Base-by-base conservation (phyloP, 2,113 vertebrate species). In the Erinaceus europaeus region DNA sequence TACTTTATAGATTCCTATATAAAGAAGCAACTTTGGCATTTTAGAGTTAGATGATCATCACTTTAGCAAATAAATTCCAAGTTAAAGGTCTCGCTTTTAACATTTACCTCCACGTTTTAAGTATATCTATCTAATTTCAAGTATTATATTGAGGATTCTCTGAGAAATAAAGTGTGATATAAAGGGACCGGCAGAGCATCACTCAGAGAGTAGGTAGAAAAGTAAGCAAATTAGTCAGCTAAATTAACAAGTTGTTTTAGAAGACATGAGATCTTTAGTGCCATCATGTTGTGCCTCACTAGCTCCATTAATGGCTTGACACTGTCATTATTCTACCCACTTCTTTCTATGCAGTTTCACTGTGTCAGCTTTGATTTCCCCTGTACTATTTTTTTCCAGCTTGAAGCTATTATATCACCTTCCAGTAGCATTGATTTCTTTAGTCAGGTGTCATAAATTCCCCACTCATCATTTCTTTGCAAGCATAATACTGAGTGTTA, bases 381-480 rank as follows among this genome's bases (percentile, higher is more conserved):
- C 14, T 68, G 8, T 48, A 42, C 85, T 84, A 65, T 48, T 71
- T 93, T 62, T 80, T 82, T 88, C 84, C 75, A 67, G 38, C 1
- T 93, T 76, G 83, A 52, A 92, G 90, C 90, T 93, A 9, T 92
- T 94, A 90, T 94, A 94, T 96, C 88, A 68, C 72, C 91, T n/a
- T 91, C 93, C 88, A 90, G 81, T 65, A 84, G 48, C 67, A 90
- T 9, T 92, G 94, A 90, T 57, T 91, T n/a, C n/a, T 92, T 95
- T 94, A 96, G 78, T 91, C 93, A 83, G 84, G 92, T 94, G 92
- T 96, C 95, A 94, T 93, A 91, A 88, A 94, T 95, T 92, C 90
- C 88, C 62, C 83, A 86, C 91, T 94, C 92, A 94, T 95, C 94
- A 95, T 88, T 93, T 93, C 82, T 83, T 94, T 91, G 86, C 91